Evolutionary conservation across 2,113 vertebrate genomes (phyloP).

Genomic region (Penelope pileata): DNA sequence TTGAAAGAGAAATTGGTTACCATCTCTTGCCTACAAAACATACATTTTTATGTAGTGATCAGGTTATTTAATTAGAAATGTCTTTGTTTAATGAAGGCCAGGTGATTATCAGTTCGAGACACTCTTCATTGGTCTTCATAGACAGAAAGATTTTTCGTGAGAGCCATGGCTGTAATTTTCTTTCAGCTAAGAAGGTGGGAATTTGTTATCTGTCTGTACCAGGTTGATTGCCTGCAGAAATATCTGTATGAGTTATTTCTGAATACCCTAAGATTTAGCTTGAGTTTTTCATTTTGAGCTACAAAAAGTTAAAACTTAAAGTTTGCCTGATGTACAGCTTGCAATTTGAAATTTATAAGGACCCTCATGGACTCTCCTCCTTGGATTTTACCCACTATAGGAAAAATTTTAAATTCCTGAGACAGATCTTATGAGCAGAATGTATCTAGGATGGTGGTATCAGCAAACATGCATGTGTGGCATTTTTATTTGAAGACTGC

Average conservation of each 20-base stretch:
- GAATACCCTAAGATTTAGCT: slow-evolving; percentile 50
- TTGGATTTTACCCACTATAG: neutral
- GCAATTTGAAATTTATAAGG: neutral
- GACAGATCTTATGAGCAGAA: neutral
- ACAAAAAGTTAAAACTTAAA: neutral
- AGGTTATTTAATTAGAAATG: slow-evolving; percentile 39
- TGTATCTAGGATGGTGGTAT: neutral
- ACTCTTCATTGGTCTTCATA: slow-evolving; percentile 25
- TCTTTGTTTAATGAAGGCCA: slow-evolving; percentile 50
- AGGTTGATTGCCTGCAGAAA: slow-evolving; percentile 64
- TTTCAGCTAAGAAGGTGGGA: slow-evolving; percentile 42
- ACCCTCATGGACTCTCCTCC: neutral
- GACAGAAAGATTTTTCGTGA: slow-evolving; percentile 47
- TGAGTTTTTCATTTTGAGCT: slow-evolving; percentile 38
- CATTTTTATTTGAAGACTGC: neutral
- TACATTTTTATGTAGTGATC: slow-evolving; percentile 7
- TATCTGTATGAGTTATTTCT: slow-evolving; percentile 15
- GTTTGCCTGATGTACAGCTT: slow-evolving; percentile 7
- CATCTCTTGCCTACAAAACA: neutral
- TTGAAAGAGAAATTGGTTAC: slow-evolving; percentile 28
- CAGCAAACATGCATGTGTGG: neutral
- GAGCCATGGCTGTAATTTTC: slow-evolving; percentile 45
- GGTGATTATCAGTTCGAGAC: slow-evolving; percentile 31
- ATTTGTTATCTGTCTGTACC: slow-evolving; percentile 56
- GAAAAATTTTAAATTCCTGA: neutral